phyloP scores from a whole-genome alignment of 1,140 invertebrate genomes.

The Cydia amplana region DNA sequence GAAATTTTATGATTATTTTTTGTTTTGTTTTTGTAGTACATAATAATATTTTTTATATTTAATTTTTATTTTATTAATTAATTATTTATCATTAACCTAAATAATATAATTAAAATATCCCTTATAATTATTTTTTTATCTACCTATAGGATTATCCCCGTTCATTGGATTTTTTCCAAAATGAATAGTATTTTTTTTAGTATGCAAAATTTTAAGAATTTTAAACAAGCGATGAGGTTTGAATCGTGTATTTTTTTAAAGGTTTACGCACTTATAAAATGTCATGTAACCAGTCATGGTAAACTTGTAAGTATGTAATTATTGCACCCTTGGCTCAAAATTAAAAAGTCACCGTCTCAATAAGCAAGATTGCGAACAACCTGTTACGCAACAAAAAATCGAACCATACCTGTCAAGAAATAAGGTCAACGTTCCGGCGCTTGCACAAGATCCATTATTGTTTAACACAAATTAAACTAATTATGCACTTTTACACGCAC shows the following conservation, averaged over 20 bases:
- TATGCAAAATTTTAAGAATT: no score
- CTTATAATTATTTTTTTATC: no score
- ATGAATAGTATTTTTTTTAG: no score
- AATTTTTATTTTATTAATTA: no score
- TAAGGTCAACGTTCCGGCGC: slow-evolving; percentile 18
- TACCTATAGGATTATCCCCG: no score
- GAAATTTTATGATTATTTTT: no score
- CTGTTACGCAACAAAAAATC: slow-evolving; percentile 29
- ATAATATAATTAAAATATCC: no score
- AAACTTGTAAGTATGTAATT: background rate
- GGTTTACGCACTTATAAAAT: background rate
- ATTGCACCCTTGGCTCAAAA: slow-evolving; percentile 10
- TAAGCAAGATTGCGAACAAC: slow-evolving; percentile 13
- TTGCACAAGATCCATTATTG: slow-evolving; percentile 24
- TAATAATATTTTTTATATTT: no score
- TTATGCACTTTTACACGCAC: slow-evolving; percentile 19
- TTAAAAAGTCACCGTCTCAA: slow-evolving; percentile 14
- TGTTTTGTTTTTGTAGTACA: no score
- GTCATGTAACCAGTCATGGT: background rate
- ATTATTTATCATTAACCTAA: no score
- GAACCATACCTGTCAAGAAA: slow-evolving; percentile 28
- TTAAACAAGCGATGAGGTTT: no score
- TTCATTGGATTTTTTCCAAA: no score
- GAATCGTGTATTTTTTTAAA: background rate
- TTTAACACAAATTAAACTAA: slow-evolving; percentile 19